Evolutionary conservation across 2,113 vertebrate species (phyloP), one percentile per base, ranked within the genome.

Genomic region (Scophthalmus maximus): DNA sequence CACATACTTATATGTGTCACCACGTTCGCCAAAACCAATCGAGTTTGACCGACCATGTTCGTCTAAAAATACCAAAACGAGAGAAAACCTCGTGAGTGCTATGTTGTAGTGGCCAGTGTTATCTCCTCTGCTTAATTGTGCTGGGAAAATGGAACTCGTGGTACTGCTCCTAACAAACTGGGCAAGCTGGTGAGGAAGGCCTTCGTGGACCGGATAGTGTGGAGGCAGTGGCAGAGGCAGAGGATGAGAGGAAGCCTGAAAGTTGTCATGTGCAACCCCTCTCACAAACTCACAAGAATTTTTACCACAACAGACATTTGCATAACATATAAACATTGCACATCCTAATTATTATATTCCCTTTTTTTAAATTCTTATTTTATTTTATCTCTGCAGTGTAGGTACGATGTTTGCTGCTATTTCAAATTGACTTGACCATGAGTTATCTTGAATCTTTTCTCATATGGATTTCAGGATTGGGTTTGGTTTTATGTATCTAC

Each of bases 401-500:
- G n/a, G n/a, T 46, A 18, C 8, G n/a, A 15, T 46, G 17, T 18
- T n/a, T 46, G 1, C 42, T 6, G 22, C 49, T 7, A 51, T 44
- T 17, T 5, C 8, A 9, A n/a, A 51, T 12, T 51, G 49, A 51
- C 18, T 49, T 49, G n/a, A 8, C 10, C n/a, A n/a, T n/a, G n/a
- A n/a, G n/a, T 49, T 0, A 9, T 15, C 42, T 46, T n/a, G 18
- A n/a, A n/a, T n/a, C 30, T 4, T 32, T 32, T 32, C 30, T 4
- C 8, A 8, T 4, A 32, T 5, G 44, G 30, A 72, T 75, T 72
- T 38, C 53, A 47, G 57, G 57, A 58, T 76, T 55, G 66, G n/a
- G 29, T 53, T 66, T 76, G 63, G 73, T 61, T 53, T 79, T 22
- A 38, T 30, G 27, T 76, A 25, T 75, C 78, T 75, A 9, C 59